phyloP scores from a whole-genome alignment of 2,797 vertebrate genomes.

The Crax fasciolata region DNA sequence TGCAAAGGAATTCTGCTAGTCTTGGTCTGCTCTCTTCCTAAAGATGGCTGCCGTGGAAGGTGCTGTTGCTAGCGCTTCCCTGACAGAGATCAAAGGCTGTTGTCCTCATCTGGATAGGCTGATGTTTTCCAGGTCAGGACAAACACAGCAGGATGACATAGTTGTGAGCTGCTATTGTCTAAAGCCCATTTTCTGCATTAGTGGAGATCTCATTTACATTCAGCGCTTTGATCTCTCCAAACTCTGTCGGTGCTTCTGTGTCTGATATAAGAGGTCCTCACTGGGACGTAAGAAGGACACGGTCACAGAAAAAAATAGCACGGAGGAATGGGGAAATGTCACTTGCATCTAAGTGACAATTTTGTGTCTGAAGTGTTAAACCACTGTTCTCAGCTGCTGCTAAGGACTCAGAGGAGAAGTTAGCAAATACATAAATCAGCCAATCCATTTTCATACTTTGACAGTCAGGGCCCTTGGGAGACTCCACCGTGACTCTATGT shows the following conservation, averaged over 20 bases:
- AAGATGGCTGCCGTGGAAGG: not conserved
- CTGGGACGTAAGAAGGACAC: not conserved
- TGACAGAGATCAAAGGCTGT: not conserved
- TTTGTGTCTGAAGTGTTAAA: conserved; percentile 34
- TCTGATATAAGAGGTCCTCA: not conserved
- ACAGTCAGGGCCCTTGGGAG: conserved; percentile 14
- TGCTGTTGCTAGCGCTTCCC: not conserved
- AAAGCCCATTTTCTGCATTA: not conserved
- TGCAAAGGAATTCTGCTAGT: not conserved
- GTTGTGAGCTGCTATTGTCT: not conserved
- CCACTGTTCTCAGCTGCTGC: not conserved
- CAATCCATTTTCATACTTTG: conserved; percentile 49
- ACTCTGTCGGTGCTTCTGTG: not conserved
- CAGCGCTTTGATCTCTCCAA: not conserved
- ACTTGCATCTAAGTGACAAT: not conserved
- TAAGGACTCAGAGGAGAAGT: conserved; percentile 29
- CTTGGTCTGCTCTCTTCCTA: not conserved
- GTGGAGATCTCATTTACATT: not conserved
- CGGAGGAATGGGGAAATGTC: not conserved
- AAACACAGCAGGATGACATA: not conserved
- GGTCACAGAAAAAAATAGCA: not conserved
- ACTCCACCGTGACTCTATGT: not conserved
- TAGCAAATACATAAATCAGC: conserved; percentile 49
- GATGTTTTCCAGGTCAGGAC: not conserved
- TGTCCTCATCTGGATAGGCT: not conserved